Conservation (phyloP, 1,140 invertebrate genomes). For the Papilio xuthus region DNA sequence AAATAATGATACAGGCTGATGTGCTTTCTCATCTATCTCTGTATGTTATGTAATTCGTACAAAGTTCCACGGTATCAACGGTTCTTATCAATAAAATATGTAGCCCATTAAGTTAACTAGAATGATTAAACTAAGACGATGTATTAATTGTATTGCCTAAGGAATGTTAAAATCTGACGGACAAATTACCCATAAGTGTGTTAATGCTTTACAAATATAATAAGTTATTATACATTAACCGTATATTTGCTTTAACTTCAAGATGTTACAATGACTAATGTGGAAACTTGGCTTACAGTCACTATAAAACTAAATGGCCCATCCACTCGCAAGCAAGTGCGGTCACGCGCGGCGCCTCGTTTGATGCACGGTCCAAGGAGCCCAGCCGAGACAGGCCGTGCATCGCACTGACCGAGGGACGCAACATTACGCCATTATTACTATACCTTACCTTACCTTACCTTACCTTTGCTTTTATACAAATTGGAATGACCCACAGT, state of each 20-base stretch:
- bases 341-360: conserved; percentile 61
- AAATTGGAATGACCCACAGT: neutral
- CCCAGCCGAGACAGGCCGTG: conserved; percentile 41
- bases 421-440: conserved; percentile 18
- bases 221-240: no score
- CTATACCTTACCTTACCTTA: neutral
- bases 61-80: neutral
- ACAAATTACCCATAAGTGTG: no score
- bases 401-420: conserved; percentile 20
- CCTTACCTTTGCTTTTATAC: conserved; percentile 15
- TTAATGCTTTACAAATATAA: no score
- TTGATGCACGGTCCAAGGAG: conserved; percentile 62
- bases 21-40: no score
- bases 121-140: neutral
- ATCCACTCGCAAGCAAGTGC: conserved; percentile 40
- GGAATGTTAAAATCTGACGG: neutral
- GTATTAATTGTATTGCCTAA: neutral
- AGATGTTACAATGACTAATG: no score
- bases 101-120: neutral
- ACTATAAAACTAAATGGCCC: conserved; percentile 45
- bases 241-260: no score
- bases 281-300: neutral
- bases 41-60: neutral
- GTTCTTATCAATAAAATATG: neutral
- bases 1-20: no score